A percentile compares a stretch with the other conserved stretches of the same genome.
phyloP scores from a whole-genome alignment of 2,888 invertebrate species.

The Caenorhabditis panamensis region DNA sequence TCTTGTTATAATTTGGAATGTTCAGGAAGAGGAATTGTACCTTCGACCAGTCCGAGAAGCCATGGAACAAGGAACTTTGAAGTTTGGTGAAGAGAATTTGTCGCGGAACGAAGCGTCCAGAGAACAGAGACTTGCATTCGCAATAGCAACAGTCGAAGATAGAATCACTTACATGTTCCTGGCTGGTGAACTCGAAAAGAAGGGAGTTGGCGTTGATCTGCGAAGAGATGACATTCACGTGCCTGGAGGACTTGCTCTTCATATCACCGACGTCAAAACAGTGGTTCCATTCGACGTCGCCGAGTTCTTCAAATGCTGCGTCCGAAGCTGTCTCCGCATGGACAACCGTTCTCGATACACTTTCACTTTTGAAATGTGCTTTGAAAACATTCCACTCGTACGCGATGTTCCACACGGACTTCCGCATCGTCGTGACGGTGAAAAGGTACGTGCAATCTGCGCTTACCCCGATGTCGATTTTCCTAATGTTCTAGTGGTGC shows the following conservation, averaged over 20 bases:
- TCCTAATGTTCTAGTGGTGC: conserved; percentile 11
- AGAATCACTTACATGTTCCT: conserved; percentile 71
- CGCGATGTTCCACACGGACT: conserved; percentile 65
- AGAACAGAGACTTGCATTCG: conserved; percentile 63
- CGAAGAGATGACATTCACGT: conserved; percentile 63
- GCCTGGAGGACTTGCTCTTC: conserved; percentile 72
- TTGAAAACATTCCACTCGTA: conserved; percentile 72
- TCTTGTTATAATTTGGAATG: not conserved
- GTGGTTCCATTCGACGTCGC: conserved; percentile 44
- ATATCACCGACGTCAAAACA: conserved; percentile 62
- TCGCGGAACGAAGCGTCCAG: conserved; percentile 24
- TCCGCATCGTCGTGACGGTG: conserved; percentile 48
- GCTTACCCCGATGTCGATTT: not conserved
- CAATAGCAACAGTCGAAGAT: conserved; percentile 77
- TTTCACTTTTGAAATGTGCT: conserved; percentile 76
- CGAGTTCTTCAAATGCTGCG: conserved; percentile 59
- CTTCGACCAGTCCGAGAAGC: conserved; percentile 7
- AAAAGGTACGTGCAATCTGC: conserved; percentile 21
- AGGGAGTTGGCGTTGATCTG: conserved; percentile 67
- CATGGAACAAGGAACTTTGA: conserved; percentile 19
- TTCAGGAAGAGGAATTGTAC: conserved; percentile 18
- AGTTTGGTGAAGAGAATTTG: not conserved
- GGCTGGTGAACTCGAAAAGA: conserved; percentile 71
- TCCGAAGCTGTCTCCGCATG: conserved; percentile 72
- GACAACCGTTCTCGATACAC: conserved; percentile 61